Evolutionary conservation across 2,888 invertebrate species (phyloP).

Genomic region (Ochropleura leucogaster): DNA sequence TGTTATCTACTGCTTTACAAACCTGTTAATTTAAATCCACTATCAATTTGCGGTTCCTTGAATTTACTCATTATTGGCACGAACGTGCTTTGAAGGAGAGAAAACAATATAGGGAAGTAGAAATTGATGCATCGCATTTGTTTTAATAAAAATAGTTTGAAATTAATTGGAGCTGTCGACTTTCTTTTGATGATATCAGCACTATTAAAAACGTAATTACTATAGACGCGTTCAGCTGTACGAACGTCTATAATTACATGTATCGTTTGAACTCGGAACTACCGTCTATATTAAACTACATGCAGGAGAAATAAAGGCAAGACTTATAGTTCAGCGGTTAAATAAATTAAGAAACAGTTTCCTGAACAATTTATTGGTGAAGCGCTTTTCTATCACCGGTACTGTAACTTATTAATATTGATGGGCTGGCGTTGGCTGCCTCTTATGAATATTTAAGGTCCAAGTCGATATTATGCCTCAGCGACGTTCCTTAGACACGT

Average conservation of each 20-base stretch:
- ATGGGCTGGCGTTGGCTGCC: constrained; percentile 76
- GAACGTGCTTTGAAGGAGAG: constrained; percentile 13
- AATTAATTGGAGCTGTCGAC: constrained; percentile 54
- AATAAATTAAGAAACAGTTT: constrained; percentile 69
- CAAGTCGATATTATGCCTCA: constrained; percentile 74
- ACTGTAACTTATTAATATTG: constrained; percentile 82
- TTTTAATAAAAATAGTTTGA: constrained; percentile 45
- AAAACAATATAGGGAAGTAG: constrained; percentile 20
- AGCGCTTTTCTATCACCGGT: constrained; percentile 78
- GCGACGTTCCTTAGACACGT: constrained; percentile 72
- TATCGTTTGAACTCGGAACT: constrained; percentile 28
- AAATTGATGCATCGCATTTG: constrained; percentile 30
- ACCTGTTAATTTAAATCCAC: constrained; percentile 55
- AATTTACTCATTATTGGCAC: constrained; percentile 28
- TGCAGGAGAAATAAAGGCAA: constrained; percentile 29
- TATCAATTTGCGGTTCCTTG: constrained; percentile 14
- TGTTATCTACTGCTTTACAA: constrained; percentile 43
- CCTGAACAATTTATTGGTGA: constrained; percentile 71
- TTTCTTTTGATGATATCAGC: constrained; percentile 62
- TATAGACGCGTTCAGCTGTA: constrained; percentile 49
- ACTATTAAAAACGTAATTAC: constrained; percentile 57
- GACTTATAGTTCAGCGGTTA: constrained; percentile 26
- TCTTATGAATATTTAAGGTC: constrained; percentile 82
- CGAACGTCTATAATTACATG: constrained; percentile 49
- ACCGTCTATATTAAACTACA: constrained; percentile 25